phyloP scores from a whole-genome alignment of 2,113 vertebrate species.

The Periophthalmodon schlosseri region DNA sequence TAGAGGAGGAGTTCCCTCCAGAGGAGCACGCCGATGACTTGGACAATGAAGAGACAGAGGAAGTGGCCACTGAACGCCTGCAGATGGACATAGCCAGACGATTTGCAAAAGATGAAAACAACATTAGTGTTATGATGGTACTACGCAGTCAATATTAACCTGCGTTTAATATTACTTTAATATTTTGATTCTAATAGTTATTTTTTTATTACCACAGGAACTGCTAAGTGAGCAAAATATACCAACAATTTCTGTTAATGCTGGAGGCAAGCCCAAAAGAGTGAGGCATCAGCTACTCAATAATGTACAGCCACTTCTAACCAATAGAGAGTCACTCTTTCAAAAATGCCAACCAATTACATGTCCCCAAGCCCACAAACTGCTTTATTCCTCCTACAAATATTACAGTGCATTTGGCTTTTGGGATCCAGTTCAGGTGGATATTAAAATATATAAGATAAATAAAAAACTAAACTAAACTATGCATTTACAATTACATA shows the following conservation, averaged over 20 bases:
- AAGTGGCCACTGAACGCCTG: slow-evolving; percentile 76
- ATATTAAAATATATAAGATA: background rate
- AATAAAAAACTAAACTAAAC: background rate
- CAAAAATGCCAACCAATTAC: slow-evolving; percentile 85
- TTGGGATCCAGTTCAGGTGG: slow-evolving; percentile 89
- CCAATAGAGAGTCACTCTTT: slow-evolving; percentile 88
- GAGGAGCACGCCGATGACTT: slow-evolving; percentile 75
- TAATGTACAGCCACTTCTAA: slow-evolving; percentile 79
- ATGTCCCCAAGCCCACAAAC: slow-evolving; percentile 77
- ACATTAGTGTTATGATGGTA: slow-evolving; percentile 76
- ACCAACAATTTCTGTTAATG: slow-evolving; percentile 73
- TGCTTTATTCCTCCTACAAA: slow-evolving; percentile 84
- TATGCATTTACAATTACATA: background rate
- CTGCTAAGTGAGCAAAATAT: slow-evolving; percentile 80
- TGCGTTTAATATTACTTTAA: background rate
- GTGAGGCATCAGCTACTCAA: slow-evolving; percentile 76
- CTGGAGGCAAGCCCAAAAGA: slow-evolving; percentile 71
- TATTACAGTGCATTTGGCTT: slow-evolving; percentile 85
- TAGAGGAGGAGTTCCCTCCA: slow-evolving; percentile 84
- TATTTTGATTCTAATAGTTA: background rate
- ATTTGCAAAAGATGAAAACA: slow-evolving; percentile 77
- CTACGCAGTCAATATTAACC: background rate
- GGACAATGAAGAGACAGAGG: slow-evolving; percentile 81
- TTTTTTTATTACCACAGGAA: slow-evolving; percentile 73
- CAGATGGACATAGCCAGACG: slow-evolving; percentile 81